A percentile compares a stretch with the other conserved stretches of the same genome.
Conservation (phyloP, 2,113 vertebrate genomes). For the Epinephelus moara region DNA sequence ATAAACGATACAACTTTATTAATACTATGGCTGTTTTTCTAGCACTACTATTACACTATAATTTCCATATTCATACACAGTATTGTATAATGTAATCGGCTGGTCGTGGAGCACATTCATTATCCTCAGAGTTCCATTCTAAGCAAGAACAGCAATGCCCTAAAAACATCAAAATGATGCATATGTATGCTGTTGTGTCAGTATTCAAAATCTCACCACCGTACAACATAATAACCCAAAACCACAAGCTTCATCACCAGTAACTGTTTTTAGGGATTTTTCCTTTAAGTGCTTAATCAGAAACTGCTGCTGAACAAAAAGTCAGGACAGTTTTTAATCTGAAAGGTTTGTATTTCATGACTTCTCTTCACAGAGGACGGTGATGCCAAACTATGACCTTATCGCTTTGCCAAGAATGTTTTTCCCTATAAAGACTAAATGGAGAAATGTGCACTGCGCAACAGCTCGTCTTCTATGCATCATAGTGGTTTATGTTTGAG, state of each 20-base stretch:
- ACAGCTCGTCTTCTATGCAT: conserved; percentile 42
- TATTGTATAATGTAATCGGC: not conserved
- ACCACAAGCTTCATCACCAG: conserved; percentile 46
- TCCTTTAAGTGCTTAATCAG: conserved; percentile 49
- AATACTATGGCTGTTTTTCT: not conserved
- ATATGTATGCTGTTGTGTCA: conserved; percentile 20
- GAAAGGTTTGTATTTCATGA: conserved; percentile 65
- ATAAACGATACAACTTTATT: not conserved
- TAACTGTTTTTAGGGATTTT: conserved; percentile 35
- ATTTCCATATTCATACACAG: not conserved
- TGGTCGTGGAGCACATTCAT: not conserved
- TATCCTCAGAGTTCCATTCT: not conserved
- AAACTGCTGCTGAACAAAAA: conserved; percentile 60
- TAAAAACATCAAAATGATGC: conserved; percentile 5
- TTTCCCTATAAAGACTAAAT: conserved; percentile 62
- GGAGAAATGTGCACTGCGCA: conserved; percentile 51
- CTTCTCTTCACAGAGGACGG: conserved; percentile 31
- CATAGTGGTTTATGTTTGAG: not conserved
- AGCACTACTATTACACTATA: not conserved
- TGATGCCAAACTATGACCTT: conserved; percentile 68
- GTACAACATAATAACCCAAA: conserved; percentile 32
- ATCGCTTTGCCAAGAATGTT: conserved; percentile 59
- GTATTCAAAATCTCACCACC: conserved; percentile 9
- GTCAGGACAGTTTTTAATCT: conserved; percentile 49
- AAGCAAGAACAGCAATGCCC: not conserved